Conservation (phyloP, 1,140 invertebrate species). For the Bombyx mandarina region DNA sequence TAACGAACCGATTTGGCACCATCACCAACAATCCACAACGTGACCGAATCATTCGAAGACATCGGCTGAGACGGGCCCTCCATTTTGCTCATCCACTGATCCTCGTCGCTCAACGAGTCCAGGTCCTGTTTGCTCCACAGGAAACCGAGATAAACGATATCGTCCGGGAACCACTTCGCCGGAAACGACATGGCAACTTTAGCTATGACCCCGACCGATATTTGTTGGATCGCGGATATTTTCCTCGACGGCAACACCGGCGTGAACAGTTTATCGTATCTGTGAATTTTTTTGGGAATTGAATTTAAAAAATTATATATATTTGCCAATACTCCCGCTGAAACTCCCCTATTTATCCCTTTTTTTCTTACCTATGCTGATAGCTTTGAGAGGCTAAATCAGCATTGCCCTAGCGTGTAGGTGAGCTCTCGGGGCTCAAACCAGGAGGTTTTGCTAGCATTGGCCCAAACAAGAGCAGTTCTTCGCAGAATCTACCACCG, state of each 20-base stretch:
- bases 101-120: conserved; percentile 2
- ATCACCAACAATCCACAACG: conserved; percentile 38
- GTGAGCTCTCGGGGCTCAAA: no score
- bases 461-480: no score
- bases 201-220: conserved; percentile 25
- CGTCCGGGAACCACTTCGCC: conserved; percentile 15
- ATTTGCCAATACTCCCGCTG: no score
- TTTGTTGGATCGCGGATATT: conserved; percentile 16
- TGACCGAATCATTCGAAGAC: conserved; percentile 12
- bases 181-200: conserved; percentile 27
- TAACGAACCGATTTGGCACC: conserved; percentile 30
- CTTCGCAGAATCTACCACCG: no score
- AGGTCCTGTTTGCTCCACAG: conserved; percentile 19
- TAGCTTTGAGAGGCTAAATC: no score
- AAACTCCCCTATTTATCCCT: no score
- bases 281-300: conserved; percentile 9
- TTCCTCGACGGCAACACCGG: conserved; percentile 24
- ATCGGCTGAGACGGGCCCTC: conserved; percentile 12
- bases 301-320: no score
- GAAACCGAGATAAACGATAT: conserved; percentile 10
- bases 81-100: conserved; percentile 18
- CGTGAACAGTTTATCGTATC: conserved; percentile 21
- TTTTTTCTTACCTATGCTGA: no score
- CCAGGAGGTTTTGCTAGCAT: no score
- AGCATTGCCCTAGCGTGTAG: no score